Percentiles rank a stretch among this genome's conserved stretches.
These are phyloP conservation scores for Halichondria panicea DNA, from an alignment of 37 sponge, comb jelly and placozoan species.

Conservation along the genomic window DNA sequence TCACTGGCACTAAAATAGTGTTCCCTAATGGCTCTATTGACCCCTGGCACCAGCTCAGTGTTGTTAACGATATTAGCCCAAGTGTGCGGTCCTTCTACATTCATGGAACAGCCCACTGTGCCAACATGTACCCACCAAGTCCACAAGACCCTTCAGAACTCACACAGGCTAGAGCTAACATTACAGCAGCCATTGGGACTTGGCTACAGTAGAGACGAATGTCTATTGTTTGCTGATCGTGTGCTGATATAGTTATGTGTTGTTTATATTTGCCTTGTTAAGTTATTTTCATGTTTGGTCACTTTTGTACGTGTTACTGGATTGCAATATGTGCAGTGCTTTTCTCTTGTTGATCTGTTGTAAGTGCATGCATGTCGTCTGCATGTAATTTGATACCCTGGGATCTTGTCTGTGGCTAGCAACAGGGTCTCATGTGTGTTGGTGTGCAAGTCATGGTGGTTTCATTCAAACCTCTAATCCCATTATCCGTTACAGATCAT, in stretches of 20 bases:
- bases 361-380: neutral
- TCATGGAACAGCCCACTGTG: constrained; percentile 91
- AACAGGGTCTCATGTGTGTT: neutral
- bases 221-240: neutral
- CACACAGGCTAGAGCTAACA: constrained; percentile 33
- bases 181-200: constrained; percentile 1
- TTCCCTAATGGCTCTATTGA: constrained; percentile 94
- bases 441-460: constrained; percentile 15
- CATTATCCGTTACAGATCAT: too few species aligned
- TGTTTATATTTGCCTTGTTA: neutral
- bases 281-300: neutral
- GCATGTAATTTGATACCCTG: neutral
- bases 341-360: neutral
- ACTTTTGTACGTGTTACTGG: neutral
- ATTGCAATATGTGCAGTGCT: neutral
- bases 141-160: constrained; percentile 45
- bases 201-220: constrained; percentile 34
- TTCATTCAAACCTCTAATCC: too few species aligned
- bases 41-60: constrained; percentile 88
- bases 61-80: constrained; percentile 11
- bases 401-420: neutral
- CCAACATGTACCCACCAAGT: constrained; percentile 90
- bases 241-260: neutral
- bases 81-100: constrained; percentile 62
- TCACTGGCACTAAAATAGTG: constrained; percentile 72